Percentiles rank a stretch among this genome's conserved stretches.
Conservation (phyloP, 2,797 vertebrate species). For the Geotria australis region DNA sequence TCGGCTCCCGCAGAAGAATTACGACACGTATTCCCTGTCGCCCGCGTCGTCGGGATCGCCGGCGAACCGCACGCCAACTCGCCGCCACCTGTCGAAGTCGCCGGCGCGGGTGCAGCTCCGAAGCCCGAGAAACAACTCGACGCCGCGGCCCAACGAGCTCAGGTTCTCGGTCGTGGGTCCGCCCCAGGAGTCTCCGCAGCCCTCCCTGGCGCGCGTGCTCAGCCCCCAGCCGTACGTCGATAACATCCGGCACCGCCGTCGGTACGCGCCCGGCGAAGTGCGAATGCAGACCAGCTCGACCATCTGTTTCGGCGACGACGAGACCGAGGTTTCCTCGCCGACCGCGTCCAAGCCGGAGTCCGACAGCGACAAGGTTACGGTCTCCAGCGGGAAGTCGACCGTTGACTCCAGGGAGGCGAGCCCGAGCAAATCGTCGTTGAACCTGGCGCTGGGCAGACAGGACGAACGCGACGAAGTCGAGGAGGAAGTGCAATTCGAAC, state of each 20-base stretch:
- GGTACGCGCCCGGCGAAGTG: slow-evolving; percentile 63
- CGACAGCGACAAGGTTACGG: too few relatives aligned
- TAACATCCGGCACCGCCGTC: slow-evolving; percentile 57
- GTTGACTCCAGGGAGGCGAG: too few relatives aligned
- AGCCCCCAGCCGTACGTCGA: slow-evolving; percentile 74
- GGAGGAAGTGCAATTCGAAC: too few relatives aligned
- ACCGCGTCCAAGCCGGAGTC: too few relatives aligned
- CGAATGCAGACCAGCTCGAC: slow-evolving; percentile 35
- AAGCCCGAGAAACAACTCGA: slow-evolving; percentile 35
- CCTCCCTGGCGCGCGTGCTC: slow-evolving; percentile 62
- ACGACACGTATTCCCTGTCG: slow-evolving; percentile 28
- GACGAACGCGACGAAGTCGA: too few relatives aligned
- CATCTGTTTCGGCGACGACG: slow-evolving; percentile 48
- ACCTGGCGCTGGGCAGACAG: too few relatives aligned
- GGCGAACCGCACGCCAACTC: slow-evolving; percentile 26
- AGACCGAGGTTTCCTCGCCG: slow-evolving; percentile 1
- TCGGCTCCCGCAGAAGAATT: slow-evolving; percentile 47
- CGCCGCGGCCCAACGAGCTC: slow-evolving; percentile 40
- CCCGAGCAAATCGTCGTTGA: too few relatives aligned
- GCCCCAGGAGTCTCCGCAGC: slow-evolving; percentile 45
- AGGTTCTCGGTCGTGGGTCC: slow-evolving; percentile 42
- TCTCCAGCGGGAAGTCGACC: too few relatives aligned
- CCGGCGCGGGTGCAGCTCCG: slow-evolving; percentile 13
- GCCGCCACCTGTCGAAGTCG: slow-evolving; percentile 27
- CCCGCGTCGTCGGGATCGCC: slow-evolving; percentile 18